Conservation (phyloP, 64 coral and sea anemone species). For the Actinia equina region DNA sequence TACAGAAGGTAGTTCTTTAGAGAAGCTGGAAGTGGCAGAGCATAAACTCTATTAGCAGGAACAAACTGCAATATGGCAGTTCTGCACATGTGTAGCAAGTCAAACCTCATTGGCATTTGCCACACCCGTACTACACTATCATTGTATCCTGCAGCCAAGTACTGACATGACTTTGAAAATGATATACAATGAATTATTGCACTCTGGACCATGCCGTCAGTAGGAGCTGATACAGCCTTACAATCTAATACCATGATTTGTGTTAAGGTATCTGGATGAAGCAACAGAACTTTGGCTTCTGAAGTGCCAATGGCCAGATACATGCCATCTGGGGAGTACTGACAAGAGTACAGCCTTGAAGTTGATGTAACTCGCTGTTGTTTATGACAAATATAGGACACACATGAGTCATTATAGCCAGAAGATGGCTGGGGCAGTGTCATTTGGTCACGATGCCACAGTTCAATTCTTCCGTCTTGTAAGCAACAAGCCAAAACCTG, state of each 20-base stretch:
- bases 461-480: constrained; percentile 80
- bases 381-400: constrained; percentile 61
- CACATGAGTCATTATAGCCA: constrained; percentile 23
- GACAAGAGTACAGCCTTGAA: constrained; percentile 64
- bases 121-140: constrained; percentile 65
- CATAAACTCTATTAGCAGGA: constrained; percentile 61
- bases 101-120: constrained; percentile 75
- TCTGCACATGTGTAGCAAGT: constrained; percentile 72
- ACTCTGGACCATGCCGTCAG: constrained; percentile 45
- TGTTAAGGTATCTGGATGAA: constrained; percentile 38
- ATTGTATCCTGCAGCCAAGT: constrained; percentile 81
- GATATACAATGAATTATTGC: constrained; percentile 72
- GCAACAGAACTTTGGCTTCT: constrained; percentile 66
- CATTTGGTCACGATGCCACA: constrained; percentile 47
- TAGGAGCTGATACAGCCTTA: constrained; percentile 32
- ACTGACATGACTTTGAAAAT: constrained; percentile 77
- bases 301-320: constrained; percentile 77
- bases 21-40: constrained; percentile 64
- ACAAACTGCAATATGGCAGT: constrained; percentile 76
- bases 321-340: constrained; percentile 69
- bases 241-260: constrained; percentile 48
- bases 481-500: constrained; percentile 80
- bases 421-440: constrained; percentile 9
- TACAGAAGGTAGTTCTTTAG: constrained; percentile 73
- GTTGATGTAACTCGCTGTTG: constrained; percentile 61